phyloP scores from a whole-genome alignment of 2,113 vertebrate genomes.

The Elgaria multicarinata region DNA sequence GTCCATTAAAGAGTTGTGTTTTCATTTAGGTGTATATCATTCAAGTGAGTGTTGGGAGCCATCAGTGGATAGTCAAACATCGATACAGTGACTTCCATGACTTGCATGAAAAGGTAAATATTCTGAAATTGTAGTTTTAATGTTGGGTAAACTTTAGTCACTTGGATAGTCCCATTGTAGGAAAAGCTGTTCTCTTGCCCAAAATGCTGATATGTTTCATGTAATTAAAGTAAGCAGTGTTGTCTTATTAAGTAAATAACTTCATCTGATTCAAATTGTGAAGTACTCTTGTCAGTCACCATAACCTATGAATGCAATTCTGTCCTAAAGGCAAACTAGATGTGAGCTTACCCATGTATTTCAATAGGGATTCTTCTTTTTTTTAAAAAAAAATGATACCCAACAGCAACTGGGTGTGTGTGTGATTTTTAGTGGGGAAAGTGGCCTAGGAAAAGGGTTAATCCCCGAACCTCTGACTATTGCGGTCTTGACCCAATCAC shows the following conservation, averaged over 20 bases:
- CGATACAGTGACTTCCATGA: conserved; percentile 98
- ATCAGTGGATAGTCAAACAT: conserved; percentile 94
- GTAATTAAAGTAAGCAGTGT: not conserved
- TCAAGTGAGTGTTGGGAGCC: conserved; percentile 87
- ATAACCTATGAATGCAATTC: not conserved
- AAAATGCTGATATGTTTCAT: not conserved
- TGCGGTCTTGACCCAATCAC: not conserved
- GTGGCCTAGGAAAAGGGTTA: not conserved
- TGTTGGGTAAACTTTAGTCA: not conserved
- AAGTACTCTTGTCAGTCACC: too few relatives aligned
- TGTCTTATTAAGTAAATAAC: not conserved
- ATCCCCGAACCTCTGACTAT: not conserved
- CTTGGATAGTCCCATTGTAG: conserved; percentile 20
- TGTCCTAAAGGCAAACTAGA: not conserved
- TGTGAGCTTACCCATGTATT: not conserved
- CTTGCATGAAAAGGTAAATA: conserved; percentile 92
- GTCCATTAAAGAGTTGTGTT: conserved; percentile 29
- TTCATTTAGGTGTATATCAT: conserved; percentile 92
- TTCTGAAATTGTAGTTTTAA: not conserved
- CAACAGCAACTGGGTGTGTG: not conserved
- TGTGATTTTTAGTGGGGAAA: not conserved
- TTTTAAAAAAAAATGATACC: not conserved
- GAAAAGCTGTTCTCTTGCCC: not conserved
- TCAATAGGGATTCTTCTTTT: not conserved
- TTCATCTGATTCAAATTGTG: not conserved